phyloP scores from a whole-genome alignment of 2,797 vertebrate species.

The Salmo trutta region DNA sequence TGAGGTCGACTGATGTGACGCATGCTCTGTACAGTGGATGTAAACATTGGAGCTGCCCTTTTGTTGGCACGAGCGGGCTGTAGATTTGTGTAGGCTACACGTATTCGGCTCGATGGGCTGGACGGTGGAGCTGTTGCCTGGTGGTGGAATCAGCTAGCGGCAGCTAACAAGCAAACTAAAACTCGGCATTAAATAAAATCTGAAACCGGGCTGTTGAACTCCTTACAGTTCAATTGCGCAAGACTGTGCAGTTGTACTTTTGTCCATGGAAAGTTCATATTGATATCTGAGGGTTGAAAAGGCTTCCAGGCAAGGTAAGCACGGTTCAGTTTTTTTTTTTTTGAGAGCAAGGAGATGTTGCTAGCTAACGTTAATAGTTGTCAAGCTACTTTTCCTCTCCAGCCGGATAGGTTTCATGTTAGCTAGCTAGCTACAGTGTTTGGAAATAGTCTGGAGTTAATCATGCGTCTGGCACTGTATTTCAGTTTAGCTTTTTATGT shows the following conservation, averaged over 20 bases:
- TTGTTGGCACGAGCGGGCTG: constrained; percentile 57
- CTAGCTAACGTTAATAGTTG: not conserved
- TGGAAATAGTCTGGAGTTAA: not conserved
- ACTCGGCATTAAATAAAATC: constrained; percentile 5
- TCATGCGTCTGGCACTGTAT: not conserved
- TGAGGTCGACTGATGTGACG: not conserved
- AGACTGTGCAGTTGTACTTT: constrained; percentile 37
- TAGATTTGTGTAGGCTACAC: constrained; percentile 57
- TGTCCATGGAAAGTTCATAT: constrained; percentile 77
- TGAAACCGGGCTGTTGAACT: constrained; percentile 23
- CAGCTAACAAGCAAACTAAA: constrained; percentile 19
- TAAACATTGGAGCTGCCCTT: constrained; percentile 37
- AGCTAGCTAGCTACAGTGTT: not conserved
- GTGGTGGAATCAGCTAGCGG: constrained; percentile 49
- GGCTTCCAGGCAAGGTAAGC: constrained; percentile 82
- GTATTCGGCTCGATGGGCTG: constrained; percentile 65
- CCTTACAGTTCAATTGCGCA: constrained; percentile 14
- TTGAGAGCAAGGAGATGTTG: not conserved
- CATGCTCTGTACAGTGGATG: not conserved
- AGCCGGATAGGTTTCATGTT: not conserved
- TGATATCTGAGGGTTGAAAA: constrained; percentile 62
- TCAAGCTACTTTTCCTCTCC: not conserved
- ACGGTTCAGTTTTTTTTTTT: constrained; percentile 31
- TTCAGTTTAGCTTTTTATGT: not conserved
- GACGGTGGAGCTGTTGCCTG: constrained; percentile 56